Base-by-base conservation (phyloP, 2,113 vertebrate genomes). In the Lepus timidus region DNA sequence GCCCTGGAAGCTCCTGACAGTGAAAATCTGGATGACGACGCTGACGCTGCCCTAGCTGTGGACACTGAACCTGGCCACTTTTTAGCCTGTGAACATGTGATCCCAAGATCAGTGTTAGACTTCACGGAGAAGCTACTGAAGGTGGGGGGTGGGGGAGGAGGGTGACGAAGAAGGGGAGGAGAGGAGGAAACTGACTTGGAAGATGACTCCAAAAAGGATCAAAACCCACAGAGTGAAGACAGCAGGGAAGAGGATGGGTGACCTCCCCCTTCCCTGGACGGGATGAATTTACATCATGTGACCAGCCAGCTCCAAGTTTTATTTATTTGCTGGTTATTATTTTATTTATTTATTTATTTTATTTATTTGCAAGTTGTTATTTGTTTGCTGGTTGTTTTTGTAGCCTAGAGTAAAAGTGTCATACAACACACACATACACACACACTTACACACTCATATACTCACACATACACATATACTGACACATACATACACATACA, bases 11-110 rank as follows among this genome's bases (percentile, higher is more conserved):
- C 99, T 97, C 99, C 99, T 83, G 99, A 99, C 97, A 99, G 91
- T 96, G 99, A 99, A 96, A 99, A 99, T 10, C 19, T 78, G 99
- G 99, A 99, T n/a, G 99, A 99, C 97, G 99, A 99, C 97, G 98
- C 99, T 0, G 55, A 58, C 14, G 12, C 55, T 58, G 19, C 4
- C 55, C 55, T 58, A 4, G 55, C 55, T 58, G 55, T 16, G 55
- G 99, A 99, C 95, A 99, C 99, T 89, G 99, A 99, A 98, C 99
- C 99, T 19, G 99, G 99, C 55, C 99, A 99, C 95, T 99, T 99
- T 97, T 98, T 99, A 96, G 12, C 17, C 14, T 99, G 99, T 9
- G 99, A 99, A 74, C 55, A 20, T 58, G 55, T 58, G 17, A 58
- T 19, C 55, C 55, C 55, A 58, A 11, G 55, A 14, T 14, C 55